Evolutionary conservation across 2,797 vertebrate genomes (phyloP).

Genomic region (Perodicticus potto): DNA sequence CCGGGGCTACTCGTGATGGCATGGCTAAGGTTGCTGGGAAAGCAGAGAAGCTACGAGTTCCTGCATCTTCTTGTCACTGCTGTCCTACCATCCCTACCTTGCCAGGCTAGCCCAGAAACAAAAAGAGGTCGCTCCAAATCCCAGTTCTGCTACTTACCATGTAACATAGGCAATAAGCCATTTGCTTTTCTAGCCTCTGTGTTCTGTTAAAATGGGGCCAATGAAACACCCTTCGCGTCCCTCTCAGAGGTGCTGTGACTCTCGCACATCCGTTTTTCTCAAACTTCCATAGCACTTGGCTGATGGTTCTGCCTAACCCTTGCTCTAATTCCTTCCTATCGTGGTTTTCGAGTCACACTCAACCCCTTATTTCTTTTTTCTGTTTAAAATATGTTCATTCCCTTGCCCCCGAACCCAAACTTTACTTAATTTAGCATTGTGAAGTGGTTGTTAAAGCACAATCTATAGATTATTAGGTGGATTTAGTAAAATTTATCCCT

Average conservation of each 20-base stretch:
- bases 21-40: no score
- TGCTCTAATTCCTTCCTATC: background rate
- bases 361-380: background rate
- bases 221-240: background rate
- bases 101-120: background rate
- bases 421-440: background rate
- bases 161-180: background rate
- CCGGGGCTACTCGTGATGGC: background rate
- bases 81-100: background rate
- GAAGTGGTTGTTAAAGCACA: background rate
- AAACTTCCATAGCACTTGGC: background rate
- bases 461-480: background rate
- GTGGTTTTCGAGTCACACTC: background rate
- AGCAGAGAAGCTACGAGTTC: accelerated
- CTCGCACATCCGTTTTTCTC: background rate
- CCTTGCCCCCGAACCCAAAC: background rate
- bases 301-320: background rate
- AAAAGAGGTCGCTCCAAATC: no score
- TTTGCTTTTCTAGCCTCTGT: background rate
- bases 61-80: background rate
- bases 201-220: background rate
- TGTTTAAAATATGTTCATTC: background rate
- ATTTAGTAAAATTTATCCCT: background rate
- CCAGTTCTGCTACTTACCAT: background rate
- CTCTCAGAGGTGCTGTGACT: background rate